Conservation (phyloP, 2,113 vertebrate genomes). For the Pitta sordida region DNA sequence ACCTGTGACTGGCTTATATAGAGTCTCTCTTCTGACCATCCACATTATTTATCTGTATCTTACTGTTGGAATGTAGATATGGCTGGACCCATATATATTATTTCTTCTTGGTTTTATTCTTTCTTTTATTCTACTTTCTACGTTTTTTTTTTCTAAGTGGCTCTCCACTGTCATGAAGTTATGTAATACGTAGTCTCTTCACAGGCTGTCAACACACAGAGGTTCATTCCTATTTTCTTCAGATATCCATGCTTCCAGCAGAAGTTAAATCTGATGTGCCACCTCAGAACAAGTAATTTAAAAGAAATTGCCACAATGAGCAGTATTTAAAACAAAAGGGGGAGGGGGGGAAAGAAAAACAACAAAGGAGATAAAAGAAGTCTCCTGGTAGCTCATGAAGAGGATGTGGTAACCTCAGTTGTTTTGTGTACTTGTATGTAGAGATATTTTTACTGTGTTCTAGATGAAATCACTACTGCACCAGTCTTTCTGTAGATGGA, state of each 20-base stretch:
- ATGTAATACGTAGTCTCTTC: conserved; percentile 8
- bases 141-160: conserved; percentile 8
- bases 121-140: neutral
- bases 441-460: conserved; percentile 20
- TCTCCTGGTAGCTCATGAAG: conserved; percentile 52
- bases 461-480: conserved; percentile 33
- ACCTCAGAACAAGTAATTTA: neutral
- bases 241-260: conserved; percentile 34
- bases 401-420: conserved; percentile 46
- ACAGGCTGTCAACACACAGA: conserved; percentile 29
- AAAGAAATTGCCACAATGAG: neutral
- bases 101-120: conserved; percentile 10
- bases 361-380: neutral
- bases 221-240: conserved; percentile 33
- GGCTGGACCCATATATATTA: conserved; percentile 56
- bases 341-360: too few relatives aligned
- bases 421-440: conserved; percentile 36
- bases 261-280: conserved; percentile 14
- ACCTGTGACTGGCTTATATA: neutral
- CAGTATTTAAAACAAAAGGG: neutral
- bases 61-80: conserved; percentile 16
- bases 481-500: conserved; percentile 22
- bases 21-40: neutral
- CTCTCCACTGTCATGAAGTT: conserved; percentile 46
- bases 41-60: neutral